Percentiles rank a stretch among this genome's conserved stretches.
Conservation (phyloP, 2,888 invertebrate genomes). For the Dynastes hyllus region DNA sequence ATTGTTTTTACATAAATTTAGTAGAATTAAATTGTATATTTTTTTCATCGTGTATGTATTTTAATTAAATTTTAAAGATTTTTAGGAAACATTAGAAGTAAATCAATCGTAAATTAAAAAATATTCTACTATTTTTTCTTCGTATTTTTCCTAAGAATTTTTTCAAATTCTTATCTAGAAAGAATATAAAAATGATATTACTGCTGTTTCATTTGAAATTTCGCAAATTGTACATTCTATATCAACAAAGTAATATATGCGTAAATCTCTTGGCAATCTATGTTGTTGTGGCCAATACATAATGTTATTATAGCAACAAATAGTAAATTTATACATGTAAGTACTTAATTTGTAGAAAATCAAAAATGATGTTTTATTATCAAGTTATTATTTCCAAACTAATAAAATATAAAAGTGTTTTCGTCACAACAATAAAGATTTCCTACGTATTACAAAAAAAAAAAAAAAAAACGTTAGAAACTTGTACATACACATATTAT, state of each 20-base stretch:
- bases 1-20: not conserved
- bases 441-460: not conserved
- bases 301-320: not conserved
- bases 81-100: too few species aligned
- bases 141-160: too few species aligned
- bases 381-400: not conserved
- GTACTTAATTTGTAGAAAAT: slow-evolving; percentile 26
- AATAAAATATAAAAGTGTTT: not conserved
- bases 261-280: not conserved
- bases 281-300: slow-evolving; percentile 19
- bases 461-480: not conserved
- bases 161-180: too few species aligned
- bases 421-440: slow-evolving; percentile 36
- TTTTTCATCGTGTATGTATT: not conserved
- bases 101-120: not conserved
- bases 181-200: not conserved
- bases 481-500: slow-evolving; percentile 20
- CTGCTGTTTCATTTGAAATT: not conserved
- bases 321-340: not conserved
- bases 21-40: not conserved
- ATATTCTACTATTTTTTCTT: not conserved
- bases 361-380: slow-evolving; percentile 6
- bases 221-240: not conserved
- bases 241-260: not conserved
- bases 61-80: too few species aligned